phyloP scores from a whole-genome alignment of 2,113 vertebrate species.

The Siphamia tubifer region DNA sequence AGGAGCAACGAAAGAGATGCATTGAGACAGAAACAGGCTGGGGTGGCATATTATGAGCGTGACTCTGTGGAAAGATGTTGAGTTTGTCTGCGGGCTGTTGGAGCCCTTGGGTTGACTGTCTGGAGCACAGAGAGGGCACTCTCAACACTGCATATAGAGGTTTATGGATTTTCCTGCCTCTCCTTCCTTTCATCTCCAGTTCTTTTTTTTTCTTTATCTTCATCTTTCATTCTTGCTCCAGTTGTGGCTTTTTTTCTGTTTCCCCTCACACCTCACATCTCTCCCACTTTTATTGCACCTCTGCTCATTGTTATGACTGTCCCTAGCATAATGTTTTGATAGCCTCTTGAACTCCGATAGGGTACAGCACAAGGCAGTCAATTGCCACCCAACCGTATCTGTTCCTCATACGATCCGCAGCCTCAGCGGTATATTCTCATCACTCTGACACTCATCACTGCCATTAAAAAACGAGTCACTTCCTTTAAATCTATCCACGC shows the following conservation, averaged over 20 bases:
- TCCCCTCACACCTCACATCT: background rate
- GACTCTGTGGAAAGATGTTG: constrained; percentile 52
- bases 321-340: constrained; percentile 53
- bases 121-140: constrained; percentile 30
- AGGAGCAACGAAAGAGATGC: constrained; percentile 23
- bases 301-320: constrained; percentile 47
- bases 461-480: background rate
- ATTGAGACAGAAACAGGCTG: constrained; percentile 35
- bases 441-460: background rate
- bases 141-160: constrained; percentile 49
- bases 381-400: constrained; percentile 7
- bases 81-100: constrained; percentile 46
- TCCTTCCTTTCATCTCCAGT: constrained; percentile 18
- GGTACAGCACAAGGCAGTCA: constrained; percentile 18
- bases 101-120: constrained; percentile 51
- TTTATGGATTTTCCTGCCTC: constrained; percentile 70
- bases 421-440: constrained; percentile 3
- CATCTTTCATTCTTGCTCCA: background rate
- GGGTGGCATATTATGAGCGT: constrained; percentile 48
- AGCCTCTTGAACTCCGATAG: constrained; percentile 47
- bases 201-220: constrained; percentile 20
- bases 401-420: background rate
- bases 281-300: constrained; percentile 51
- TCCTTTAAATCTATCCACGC: constrained; percentile 24
- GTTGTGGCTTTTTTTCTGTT: background rate